Conservation (phyloP, 2,113 vertebrate genomes). For the Platycercus adscitus region DNA sequence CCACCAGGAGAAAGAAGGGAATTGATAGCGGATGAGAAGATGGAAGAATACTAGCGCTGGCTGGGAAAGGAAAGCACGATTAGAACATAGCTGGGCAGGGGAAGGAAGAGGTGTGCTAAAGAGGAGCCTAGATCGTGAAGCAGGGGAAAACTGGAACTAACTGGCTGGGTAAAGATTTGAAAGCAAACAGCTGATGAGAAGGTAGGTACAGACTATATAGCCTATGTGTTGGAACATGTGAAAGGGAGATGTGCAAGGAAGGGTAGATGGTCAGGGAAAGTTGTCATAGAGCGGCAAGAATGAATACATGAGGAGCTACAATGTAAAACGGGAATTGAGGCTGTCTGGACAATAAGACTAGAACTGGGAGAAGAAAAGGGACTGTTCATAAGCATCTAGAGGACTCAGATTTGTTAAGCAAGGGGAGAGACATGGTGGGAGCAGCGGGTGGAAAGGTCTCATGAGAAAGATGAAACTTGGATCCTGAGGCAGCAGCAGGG, state of each 20-base stretch:
- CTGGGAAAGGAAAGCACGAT: background rate
- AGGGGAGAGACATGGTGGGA: background rate
- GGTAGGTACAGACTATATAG: no score
- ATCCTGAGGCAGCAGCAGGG: background rate
- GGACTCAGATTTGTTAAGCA: background rate
- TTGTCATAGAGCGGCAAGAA: background rate
- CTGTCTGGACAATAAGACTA: background rate
- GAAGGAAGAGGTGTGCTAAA: background rate
- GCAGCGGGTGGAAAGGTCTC: background rate
- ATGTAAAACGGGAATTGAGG: background rate
- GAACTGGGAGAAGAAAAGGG: background rate
- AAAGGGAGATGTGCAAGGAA: background rate
- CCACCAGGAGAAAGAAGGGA: background rate
- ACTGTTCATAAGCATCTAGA: background rate
- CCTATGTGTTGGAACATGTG: rapidly evolving
- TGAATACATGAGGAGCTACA: background rate
- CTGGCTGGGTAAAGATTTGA: background rate
- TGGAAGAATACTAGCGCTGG: background rate
- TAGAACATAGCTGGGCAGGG: background rate
- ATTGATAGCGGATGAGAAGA: background rate
- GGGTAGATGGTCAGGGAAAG: background rate
- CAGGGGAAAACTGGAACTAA: background rate
- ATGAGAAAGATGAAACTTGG: background rate
- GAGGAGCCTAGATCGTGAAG: background rate
- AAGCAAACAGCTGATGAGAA: background rate